Evolutionary conservation across 2,888 invertebrate genomes (phyloP).

Genomic region (Polydrusus pterygomalis): DNA sequence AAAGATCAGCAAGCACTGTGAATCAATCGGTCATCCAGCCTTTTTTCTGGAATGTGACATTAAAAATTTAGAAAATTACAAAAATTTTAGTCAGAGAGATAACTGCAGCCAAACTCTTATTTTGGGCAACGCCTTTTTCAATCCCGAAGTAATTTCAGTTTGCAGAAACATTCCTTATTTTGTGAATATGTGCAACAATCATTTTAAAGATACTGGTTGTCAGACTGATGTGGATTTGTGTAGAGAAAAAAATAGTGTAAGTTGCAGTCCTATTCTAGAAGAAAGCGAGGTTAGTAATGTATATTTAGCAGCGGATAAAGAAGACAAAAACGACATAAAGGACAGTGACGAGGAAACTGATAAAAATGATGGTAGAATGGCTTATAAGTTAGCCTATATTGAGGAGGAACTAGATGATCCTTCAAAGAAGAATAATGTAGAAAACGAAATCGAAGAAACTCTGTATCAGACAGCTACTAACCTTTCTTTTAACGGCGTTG

Average conservation of each 20-base stretch:
- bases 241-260: background rate
- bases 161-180: constrained; percentile 42
- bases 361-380: constrained; percentile 8
- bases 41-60: constrained; percentile 23
- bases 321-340: background rate
- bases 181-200: constrained; percentile 43
- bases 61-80: background rate
- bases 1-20: constrained; percentile 51
- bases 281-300: background rate
- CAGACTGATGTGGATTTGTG: constrained; percentile 54
- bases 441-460: constrained; percentile 28
- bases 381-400: constrained; percentile 45
- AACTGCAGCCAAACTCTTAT: constrained; percentile 34
- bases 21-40: constrained; percentile 41
- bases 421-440: background rate
- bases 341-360: background rate
- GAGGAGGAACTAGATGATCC: constrained; percentile 27
- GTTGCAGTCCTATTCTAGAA: background rate
- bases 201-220: constrained; percentile 51
- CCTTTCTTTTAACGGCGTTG: constrained; percentile 35
- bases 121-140: constrained; percentile 23
- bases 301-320: background rate
- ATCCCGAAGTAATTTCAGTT: constrained; percentile 40
- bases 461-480: constrained; percentile 47
- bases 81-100: constrained; percentile 19